Evolutionary conservation across 2,113 vertebrate species (phyloP), one percentile per base, ranked within the genome.

Genomic region (Phodopus roborovskii): DNA sequence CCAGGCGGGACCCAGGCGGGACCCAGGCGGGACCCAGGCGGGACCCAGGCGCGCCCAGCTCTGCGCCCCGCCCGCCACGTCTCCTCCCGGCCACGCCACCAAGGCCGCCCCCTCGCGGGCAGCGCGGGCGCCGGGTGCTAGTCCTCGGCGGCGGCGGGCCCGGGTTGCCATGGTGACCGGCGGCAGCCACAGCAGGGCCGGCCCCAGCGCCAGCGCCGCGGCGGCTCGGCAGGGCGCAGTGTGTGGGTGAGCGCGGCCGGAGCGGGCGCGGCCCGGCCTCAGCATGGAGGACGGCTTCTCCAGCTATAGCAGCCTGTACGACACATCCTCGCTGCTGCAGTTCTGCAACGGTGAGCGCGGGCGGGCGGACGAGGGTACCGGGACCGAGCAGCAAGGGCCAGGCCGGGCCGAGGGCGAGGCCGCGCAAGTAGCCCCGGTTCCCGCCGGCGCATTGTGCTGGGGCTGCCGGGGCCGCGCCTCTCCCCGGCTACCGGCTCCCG

Each of bases 241-340:
- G 97, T 97, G 97, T 94, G 98, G 97, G 98, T 96, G 98, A 95
- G 85, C 82, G 68, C 86, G 97, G 97, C 96, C 91, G 96, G 90
- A 92, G 94, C 95, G 93, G 96, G 90, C 93, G 91, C 94, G 70
- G 97, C 96, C 94, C 94, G 97, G 98, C 97, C 95, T 94, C 97
- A 99, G 99, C 98, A 99, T 99, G 99, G 99, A 99, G 99, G 99
- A 99, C 99, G 99, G 99, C 20, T 99, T 99, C 97, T 99, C 99
- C 98, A 98, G 98, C 97, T 98, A 98, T 97, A 99, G 99, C 99
- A 99, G 99, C 98, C 99, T 99, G 96, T 99, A 99, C 98, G 99
- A 99, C 99, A 99, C 99, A 97, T 99, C 99, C 88, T 99, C 99
- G 94, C 98, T 99, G 98, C 99, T 99, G 89, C 99, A 99, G 98